Evolutionary conservation across 2,888 invertebrate genomes (phyloP).

Genomic region (Drosophila koepferae): DNA sequence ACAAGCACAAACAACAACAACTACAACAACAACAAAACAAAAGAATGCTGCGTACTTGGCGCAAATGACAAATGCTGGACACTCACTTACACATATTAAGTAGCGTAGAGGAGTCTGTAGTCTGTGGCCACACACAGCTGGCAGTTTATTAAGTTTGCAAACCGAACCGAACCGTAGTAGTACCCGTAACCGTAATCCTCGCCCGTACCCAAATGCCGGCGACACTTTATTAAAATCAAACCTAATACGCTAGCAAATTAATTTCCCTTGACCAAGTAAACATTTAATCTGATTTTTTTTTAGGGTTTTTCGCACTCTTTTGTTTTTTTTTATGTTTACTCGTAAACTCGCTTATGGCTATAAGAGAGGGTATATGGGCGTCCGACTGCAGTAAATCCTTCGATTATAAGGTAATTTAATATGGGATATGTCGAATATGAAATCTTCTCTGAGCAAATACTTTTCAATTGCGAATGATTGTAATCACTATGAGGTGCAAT

Average conservation of each 20-base stretch:
- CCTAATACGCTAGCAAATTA: slow-evolving; percentile 70
- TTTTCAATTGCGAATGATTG: too few relatives aligned
- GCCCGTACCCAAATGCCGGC: slow-evolving; percentile 21
- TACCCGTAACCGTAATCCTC: background rate
- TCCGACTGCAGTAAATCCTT: too few relatives aligned
- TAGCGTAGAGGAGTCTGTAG: slow-evolving; percentile 16
- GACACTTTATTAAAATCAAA: slow-evolving; percentile 81
- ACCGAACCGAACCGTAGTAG: slow-evolving; percentile 12
- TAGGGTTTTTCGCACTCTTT: background rate
- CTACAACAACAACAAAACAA: slow-evolving; percentile 40
- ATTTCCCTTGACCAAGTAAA: slow-evolving; percentile 68
- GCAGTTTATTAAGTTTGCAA: slow-evolving; percentile 69
- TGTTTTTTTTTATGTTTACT: too few relatives aligned
- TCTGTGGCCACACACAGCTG: slow-evolving; percentile 11
- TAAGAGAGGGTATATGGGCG: too few relatives aligned
- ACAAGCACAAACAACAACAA: slow-evolving; percentile 19
- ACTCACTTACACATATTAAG: slow-evolving; percentile 42
- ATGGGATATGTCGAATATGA: too few relatives aligned
- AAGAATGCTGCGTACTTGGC: slow-evolving; percentile 60
- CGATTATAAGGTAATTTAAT: too few relatives aligned
- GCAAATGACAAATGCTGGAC: slow-evolving; percentile 74
- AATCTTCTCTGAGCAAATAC: too few relatives aligned
- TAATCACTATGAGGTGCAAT: too few relatives aligned
- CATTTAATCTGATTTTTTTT: slow-evolving; percentile 59
- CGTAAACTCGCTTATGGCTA: too few relatives aligned